A percentile compares a stretch with the other conserved stretches of the same genome.
These are phyloP conservation scores for Schrankia costaestrigalis DNA, from an alignment of 2,888 invertebrate genomes.

Conservation along the genomic window DNA sequence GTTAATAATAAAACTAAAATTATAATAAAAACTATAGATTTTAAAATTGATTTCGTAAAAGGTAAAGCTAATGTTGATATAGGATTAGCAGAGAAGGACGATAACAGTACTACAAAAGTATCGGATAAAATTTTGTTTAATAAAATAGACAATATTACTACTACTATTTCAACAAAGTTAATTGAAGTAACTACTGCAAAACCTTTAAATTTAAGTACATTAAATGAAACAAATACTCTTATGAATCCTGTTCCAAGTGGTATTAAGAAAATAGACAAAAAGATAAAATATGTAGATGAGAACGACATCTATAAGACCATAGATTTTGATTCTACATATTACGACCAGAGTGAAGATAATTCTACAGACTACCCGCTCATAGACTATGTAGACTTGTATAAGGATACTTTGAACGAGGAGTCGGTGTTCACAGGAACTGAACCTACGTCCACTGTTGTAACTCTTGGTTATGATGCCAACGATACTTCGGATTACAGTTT, in stretches of 20 bases:
- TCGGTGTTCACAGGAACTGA: slow-evolving; percentile 36
- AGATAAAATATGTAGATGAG: too few relatives aligned
- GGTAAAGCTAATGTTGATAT: slow-evolving; percentile 24
- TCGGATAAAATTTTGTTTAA: background rate
- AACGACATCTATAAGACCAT: slow-evolving; percentile 39
- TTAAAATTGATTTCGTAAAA: slow-evolving; percentile 30
- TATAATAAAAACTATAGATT: slow-evolving; percentile 46
- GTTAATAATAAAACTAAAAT: slow-evolving; percentile 47
- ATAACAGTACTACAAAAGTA: background rate
- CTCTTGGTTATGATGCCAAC: background rate
- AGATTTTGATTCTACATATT: slow-evolving; percentile 30
- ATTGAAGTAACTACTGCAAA: too few relatives aligned
- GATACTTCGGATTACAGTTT: too few relatives aligned
- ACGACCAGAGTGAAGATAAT: slow-evolving; percentile 48
- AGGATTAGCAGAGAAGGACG: slow-evolving; percentile 11
- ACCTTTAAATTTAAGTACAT: too few relatives aligned
- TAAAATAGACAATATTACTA: too few relatives aligned
- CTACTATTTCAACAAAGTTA: background rate
- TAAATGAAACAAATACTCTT: too few relatives aligned
- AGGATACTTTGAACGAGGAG: slow-evolving; percentile 64
- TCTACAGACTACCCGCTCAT: slow-evolving; percentile 60
- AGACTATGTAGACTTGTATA: slow-evolving; percentile 65
- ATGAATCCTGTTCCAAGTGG: too few relatives aligned
- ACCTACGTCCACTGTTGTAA: slow-evolving; percentile 1
- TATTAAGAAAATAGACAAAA: too few relatives aligned